Evolutionary conservation across 2,113 vertebrate species (phyloP), one percentile per base, ranked within the genome.

Genomic region (Tragelaphus scriptus): DNA sequence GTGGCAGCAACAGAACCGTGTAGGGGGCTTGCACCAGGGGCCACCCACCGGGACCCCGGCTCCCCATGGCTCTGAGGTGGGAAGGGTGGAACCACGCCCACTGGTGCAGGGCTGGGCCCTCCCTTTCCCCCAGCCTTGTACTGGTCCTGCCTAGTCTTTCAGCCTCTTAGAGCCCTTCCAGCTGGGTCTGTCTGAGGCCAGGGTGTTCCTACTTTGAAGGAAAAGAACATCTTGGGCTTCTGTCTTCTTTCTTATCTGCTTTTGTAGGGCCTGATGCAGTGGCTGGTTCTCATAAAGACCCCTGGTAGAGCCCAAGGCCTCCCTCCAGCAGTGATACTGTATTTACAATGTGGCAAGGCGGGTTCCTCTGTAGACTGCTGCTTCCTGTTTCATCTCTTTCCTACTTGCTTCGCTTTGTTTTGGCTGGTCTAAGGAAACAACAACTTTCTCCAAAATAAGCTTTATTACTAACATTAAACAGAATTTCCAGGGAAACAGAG

Each of bases 401-500:
- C 80, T 90, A 30, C 11, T 88, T 11, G 81, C 80, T 36, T 40
- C 53, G 49, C 53, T 82, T 77, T 47, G 28, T 89, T 79, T 82
- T 53, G 40, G 15, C 21, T 87, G 44, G n/a, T 49, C 51, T 65
- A 75, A 89, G 49, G 40, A 96, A 93, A 89, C 56, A 96, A 13
- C 81, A 61, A 15, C 79, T 95, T 94, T 90, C 71, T 90, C 28
- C 56, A 91, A 96, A 96, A 90, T 89, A 56, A 80, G 68, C 93
- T 98, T 98, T 98, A 98, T 98, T 98, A 32, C 36, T 94, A 80
- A 89, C 21, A 91, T 44, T 32, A 86, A 95, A 90, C 75, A 95
- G 63, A 95, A 82, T 56, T 75, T 90, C 51, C 58, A 77, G 51
- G 49, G 81, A 96, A 93, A 85, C 51, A 68, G 44, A 96, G 77